Evolutionary conservation across 1,140 invertebrate genomes (phyloP).

Genomic region (Aphelinus certus): DNA sequence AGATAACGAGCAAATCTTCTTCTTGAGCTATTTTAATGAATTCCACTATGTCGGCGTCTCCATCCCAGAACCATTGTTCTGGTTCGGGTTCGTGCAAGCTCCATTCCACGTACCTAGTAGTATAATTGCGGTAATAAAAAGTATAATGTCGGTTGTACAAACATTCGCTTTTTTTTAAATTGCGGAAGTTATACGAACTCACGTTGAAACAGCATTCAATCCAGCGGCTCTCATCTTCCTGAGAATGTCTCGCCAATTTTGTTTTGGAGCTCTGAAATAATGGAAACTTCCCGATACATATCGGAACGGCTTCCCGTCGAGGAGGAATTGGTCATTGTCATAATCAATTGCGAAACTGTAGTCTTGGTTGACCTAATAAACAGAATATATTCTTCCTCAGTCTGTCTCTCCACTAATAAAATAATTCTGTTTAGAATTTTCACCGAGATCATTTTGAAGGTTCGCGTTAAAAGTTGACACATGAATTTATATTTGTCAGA

Average conservation of each 20-base stretch:
- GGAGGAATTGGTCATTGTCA: slow-evolving; percentile 78
- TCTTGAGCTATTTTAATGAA: slow-evolving; percentile 85
- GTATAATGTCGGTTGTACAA: too few relatives aligned
- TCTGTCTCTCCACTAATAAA: too few relatives aligned
- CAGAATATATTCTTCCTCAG: too few relatives aligned
- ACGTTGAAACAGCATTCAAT: slow-evolving; percentile 91
- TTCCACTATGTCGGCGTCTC: slow-evolving; percentile 77
- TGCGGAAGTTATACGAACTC: slow-evolving; percentile 54
- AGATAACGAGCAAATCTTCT: slow-evolving; percentile 83
- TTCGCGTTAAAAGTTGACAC: too few relatives aligned
- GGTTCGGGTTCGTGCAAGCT: slow-evolving; percentile 86
- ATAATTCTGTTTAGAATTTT: too few relatives aligned
- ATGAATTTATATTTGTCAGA: too few relatives aligned
- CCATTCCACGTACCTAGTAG: slow-evolving; percentile 89
- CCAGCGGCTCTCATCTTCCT: slow-evolving; percentile 86
- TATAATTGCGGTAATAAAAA: neutral
- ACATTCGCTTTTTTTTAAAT: too few relatives aligned
- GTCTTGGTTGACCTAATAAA: too few relatives aligned
- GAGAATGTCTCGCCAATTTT: slow-evolving; percentile 87
- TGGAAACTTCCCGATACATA: slow-evolving; percentile 92
- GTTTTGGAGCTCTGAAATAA: slow-evolving; percentile 86
- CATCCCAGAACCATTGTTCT: slow-evolving; percentile 76
- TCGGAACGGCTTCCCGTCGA: slow-evolving; percentile 83
- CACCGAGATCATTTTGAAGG: too few relatives aligned
- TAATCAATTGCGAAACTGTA: slow-evolving; percentile 73